A percentile compares a stretch with the other conserved stretches of the same genome.
phyloP scores from a whole-genome alignment of 2,797 vertebrate genomes.

The Synanceia verrucosa region DNA sequence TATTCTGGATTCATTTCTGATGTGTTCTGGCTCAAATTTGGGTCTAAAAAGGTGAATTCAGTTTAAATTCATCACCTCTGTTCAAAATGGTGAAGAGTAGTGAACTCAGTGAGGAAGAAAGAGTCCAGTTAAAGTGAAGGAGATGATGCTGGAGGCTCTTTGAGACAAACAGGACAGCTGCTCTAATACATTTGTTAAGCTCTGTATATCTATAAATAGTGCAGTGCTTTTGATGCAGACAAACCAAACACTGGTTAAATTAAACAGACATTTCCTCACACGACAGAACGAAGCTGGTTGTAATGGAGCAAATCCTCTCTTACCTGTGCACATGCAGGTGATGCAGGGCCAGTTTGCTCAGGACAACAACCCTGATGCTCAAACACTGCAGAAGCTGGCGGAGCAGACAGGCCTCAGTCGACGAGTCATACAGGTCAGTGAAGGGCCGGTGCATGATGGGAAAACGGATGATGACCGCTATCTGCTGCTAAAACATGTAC shows the following conservation, averaged over 20 bases:
- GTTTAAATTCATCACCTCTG: too few species aligned
- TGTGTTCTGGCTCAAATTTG: too few species aligned
- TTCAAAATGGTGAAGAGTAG: too few species aligned
- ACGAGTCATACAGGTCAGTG: conserved; percentile 94
- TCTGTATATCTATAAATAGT: too few species aligned
- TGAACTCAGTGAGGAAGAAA: too few species aligned
- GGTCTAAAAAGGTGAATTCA: too few species aligned
- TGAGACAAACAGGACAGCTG: too few species aligned
- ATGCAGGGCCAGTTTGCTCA: conserved; percentile 96
- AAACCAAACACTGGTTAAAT: not conserved
- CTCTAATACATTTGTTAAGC: too few species aligned
- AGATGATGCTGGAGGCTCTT: too few species aligned
- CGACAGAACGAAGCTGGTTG: not conserved
- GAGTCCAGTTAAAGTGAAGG: too few species aligned
- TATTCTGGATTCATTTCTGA: too few species aligned
- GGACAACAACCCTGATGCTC: conserved; percentile 95
- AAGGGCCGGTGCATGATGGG: not conserved
- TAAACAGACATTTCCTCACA: not conserved
- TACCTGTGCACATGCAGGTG: conserved; percentile 79
- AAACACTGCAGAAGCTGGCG: conserved; percentile 92
- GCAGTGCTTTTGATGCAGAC: not conserved
- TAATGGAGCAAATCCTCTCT: not conserved
- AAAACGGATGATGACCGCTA: not conserved
- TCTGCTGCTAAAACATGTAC: not conserved
- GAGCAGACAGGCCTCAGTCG: conserved; percentile 96